A percentile compares a stretch with the other conserved stretches of the same genome.
Conservation (phyloP, 2,888 invertebrate species). For the Latrodectus hesperus region DNA sequence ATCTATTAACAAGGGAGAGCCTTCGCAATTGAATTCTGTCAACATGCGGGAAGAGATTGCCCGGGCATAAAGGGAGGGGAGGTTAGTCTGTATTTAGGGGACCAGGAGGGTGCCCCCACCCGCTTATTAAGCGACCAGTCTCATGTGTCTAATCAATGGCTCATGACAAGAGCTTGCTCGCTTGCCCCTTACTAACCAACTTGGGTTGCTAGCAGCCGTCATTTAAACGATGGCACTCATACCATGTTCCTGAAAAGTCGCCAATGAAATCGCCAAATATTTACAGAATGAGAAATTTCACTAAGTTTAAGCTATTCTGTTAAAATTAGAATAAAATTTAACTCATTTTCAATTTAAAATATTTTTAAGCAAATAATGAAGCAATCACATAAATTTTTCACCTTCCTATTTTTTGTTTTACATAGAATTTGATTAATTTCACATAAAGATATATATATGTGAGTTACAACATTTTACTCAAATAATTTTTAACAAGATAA, state of each 20-base stretch:
- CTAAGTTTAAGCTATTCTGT: too few relatives aligned
- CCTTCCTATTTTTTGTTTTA: too few relatives aligned
- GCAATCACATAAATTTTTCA: too few relatives aligned
- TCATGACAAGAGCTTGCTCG: conserved; percentile 60
- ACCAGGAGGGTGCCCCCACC: conserved; percentile 29
- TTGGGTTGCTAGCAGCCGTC: conserved; percentile 14
- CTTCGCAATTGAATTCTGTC: conserved; percentile 68
- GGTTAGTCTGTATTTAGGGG: conserved; percentile 48
- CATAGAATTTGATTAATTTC: too few relatives aligned
- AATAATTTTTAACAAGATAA: too few relatives aligned
- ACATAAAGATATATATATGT: too few relatives aligned
- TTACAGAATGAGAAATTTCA: too few relatives aligned
- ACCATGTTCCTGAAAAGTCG: conserved; percentile 11
- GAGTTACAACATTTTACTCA: too few relatives aligned
- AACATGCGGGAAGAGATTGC: conserved; percentile 53
- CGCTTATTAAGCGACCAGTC: conserved; percentile 68
- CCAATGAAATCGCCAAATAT: conserved; percentile 15
- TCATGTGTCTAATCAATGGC: conserved; percentile 70
- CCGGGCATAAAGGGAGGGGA: conserved; percentile 34
- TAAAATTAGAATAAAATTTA: too few relatives aligned
- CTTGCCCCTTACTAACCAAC: neutral
- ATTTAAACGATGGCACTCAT: neutral
- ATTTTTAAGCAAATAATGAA: too few relatives aligned
- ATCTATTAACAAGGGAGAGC: conserved; percentile 59
- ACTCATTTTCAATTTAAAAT: too few relatives aligned